A percentile compares a stretch with the other conserved stretches of the same genome.
These are phyloP conservation scores for Oophaga pumilio DNA, from an alignment of 2,113 vertebrate genomes.

Conservation along the genomic window DNA sequence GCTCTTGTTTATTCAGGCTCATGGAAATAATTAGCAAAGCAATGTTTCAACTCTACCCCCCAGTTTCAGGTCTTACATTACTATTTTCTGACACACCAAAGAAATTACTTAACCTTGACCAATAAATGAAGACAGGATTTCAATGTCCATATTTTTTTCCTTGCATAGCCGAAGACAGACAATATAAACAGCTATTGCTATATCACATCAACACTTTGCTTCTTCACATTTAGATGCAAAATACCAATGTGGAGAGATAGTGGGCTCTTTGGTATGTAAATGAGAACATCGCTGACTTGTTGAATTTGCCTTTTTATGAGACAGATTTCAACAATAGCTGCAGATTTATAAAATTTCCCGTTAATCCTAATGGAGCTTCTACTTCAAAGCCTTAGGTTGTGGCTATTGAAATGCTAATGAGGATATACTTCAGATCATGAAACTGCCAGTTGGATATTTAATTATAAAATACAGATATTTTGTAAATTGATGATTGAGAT, in stretches of 20 bases:
- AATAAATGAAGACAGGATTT: neutral
- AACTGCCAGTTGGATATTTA: slow-evolving; percentile 48
- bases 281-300: slow-evolving; percentile 48
- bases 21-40: neutral
- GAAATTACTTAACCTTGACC: neutral
- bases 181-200: slow-evolving; percentile 37
- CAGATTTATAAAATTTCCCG: slow-evolving; percentile 49
- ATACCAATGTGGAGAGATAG: slow-evolving; percentile 33
- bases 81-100: neutral
- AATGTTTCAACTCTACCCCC: neutral
- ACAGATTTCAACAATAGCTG: slow-evolving; percentile 51
- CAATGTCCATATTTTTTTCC: neutral
- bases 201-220: slow-evolving; percentile 35
- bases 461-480: slow-evolving; percentile 55
- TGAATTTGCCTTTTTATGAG: slow-evolving; percentile 52
- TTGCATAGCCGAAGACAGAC: neutral
- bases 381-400: slow-evolving; percentile 54
- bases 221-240: slow-evolving; percentile 37
- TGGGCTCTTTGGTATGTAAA: slow-evolving; percentile 48
- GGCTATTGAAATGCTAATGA: slow-evolving; percentile 56
- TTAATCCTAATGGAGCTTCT: slow-evolving; percentile 52
- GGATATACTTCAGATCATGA: slow-evolving; percentile 47
- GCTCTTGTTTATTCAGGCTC: neutral
- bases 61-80: neutral
- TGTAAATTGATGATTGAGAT: slow-evolving; percentile 42